Percentiles rank a stretch among this genome's conserved stretches.
phyloP scores from a whole-genome alignment of 2,113 vertebrate species.

The Glaucomys volans region DNA sequence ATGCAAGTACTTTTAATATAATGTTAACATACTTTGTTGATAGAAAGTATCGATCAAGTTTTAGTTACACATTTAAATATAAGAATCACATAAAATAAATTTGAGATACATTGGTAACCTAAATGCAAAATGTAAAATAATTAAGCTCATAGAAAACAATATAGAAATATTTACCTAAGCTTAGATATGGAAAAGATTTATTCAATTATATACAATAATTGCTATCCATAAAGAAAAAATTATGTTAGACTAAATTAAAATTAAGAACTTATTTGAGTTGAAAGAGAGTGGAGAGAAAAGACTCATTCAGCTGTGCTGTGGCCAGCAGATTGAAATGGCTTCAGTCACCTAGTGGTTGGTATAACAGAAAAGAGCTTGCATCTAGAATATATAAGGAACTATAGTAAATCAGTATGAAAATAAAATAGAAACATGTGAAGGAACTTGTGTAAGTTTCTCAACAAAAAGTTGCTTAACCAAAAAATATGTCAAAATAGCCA shows the following conservation, averaged over 20 bases:
- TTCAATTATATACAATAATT: neutral
- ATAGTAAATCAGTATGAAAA: neutral
- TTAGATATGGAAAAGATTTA: neutral
- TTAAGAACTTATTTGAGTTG: neutral
- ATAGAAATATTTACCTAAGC: neutral
- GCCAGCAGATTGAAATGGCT: neutral
- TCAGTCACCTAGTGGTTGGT: neutral
- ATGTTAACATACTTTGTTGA: neutral
- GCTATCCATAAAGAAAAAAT: neutral
- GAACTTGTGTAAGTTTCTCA: neutral
- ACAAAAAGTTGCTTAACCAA: neutral
- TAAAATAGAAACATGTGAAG: neutral
- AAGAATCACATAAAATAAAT: neutral
- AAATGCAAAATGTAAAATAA: neutral
- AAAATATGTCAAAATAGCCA: neutral
- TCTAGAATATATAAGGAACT: neutral
- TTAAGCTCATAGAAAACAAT: neutral
- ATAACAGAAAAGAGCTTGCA: neutral
- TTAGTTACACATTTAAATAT: constrained; percentile 27
- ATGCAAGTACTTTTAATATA: neutral
- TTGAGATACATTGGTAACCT: neutral
- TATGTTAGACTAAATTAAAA: neutral
- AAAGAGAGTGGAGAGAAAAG: neutral
- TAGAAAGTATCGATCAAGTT: neutral
- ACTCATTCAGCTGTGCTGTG: no score